Evolutionary conservation across 2,888 invertebrate species (phyloP).

Genomic region (Apeira syringaria): DNA sequence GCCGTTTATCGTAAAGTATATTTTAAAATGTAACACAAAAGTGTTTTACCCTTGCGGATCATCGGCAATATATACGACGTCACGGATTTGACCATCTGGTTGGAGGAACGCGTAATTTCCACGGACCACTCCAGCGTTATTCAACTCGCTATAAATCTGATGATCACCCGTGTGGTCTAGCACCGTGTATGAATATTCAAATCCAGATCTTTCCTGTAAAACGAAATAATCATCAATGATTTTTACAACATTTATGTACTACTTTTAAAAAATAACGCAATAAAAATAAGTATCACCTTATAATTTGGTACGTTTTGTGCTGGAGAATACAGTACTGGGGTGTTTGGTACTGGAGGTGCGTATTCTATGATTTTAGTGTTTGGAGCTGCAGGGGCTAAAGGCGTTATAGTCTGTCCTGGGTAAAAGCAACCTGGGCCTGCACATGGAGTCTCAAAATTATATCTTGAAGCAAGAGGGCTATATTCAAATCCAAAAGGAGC

Average conservation of each 20-base stretch:
- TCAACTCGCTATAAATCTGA: conserved; percentile 76
- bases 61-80: conserved; percentile 81
- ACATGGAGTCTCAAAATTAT: conserved; percentile 58
- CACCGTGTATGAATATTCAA: conserved; percentile 79
- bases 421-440: conserved; percentile 37
- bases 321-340: conserved; percentile 52
- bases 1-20: conserved; percentile 1
- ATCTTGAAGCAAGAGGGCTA: conserved; percentile 41
- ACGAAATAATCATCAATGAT: too few species aligned
- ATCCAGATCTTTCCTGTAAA: conserved; percentile 51
- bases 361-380: conserved; percentile 53
- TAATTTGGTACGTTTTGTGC: conserved; percentile 5
- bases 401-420: conserved; percentile 43
- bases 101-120: conserved; percentile 81
- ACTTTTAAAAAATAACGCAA: too few species aligned
- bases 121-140: conserved; percentile 78
- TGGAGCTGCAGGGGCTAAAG: conserved; percentile 43
- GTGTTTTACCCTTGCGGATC: conserved; percentile 69
- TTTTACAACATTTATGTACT: too few species aligned
- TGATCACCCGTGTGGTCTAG: conserved; percentile 82
- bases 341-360: conserved; percentile 44
- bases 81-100: conserved; percentile 78
- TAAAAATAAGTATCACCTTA: too few species aligned
- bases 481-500: conserved; percentile 42
- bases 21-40: too few species aligned